Evolutionary conservation across 2,888 invertebrate species (phyloP).

Genomic region (Anodontia alba): DNA sequence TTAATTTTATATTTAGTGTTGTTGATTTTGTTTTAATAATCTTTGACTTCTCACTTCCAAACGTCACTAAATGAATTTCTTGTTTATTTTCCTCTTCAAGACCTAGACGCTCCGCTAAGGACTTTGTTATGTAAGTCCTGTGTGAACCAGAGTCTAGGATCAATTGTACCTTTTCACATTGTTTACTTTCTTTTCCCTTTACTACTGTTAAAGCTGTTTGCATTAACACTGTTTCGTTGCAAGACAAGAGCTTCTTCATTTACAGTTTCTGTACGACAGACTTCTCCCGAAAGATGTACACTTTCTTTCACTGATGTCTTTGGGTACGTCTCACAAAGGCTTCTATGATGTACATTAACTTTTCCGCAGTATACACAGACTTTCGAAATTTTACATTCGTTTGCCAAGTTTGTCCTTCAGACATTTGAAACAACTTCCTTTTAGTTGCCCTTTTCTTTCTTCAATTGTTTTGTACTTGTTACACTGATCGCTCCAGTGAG

Average conservation of each 20-base stretch:
- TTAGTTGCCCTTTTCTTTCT: no score
- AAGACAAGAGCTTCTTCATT: slow-evolving; percentile 34
- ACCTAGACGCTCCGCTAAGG: background rate
- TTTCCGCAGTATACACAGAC: no score
- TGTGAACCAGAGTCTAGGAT: slow-evolving; percentile 35
- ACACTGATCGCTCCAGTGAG: slow-evolving; percentile 22
- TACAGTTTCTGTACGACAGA: background rate
- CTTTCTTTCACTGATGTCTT: background rate
- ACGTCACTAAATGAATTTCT: slow-evolving; percentile 8
- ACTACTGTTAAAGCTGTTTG: slow-evolving; percentile 22
- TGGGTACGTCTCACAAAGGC: no score
- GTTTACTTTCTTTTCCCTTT: slow-evolving; percentile 3
- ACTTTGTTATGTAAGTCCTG: slow-evolving; percentile 22
- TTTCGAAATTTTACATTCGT: no score
- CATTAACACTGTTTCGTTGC: slow-evolving; percentile 30
- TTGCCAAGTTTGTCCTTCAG: no score
- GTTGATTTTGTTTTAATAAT: slow-evolving; percentile 1
- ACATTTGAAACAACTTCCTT: no score
- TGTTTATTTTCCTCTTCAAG: slow-evolving; percentile 5
- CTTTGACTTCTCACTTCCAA: slow-evolving; percentile 12
- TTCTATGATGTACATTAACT: no score
- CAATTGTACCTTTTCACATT: background rate
- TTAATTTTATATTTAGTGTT: slow-evolving; percentile 1
- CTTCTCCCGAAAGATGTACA: background rate
- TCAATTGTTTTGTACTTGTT: no score